Conservation (phyloP, 2,113 vertebrate genomes). For the Cichladusa arquata region DNA sequence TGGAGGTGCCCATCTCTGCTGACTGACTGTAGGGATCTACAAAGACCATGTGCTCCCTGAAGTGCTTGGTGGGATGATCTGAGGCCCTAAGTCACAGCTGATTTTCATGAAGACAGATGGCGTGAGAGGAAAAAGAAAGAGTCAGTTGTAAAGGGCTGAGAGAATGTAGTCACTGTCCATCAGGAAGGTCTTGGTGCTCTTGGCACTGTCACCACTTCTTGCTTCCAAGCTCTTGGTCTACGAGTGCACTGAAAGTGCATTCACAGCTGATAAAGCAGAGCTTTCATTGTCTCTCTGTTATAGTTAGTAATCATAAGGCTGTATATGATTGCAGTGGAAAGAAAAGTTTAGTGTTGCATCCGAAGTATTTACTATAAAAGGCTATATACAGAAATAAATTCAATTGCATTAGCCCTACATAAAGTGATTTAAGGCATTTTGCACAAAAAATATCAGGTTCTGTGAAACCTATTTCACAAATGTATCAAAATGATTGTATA, state of each 20-base stretch:
- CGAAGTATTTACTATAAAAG: conserved; percentile 29
- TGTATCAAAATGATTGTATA: neutral
- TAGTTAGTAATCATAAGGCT: conserved; percentile 13
- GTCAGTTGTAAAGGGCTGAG: neutral
- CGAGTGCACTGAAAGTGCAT: neutral
- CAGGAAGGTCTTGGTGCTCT: neutral
- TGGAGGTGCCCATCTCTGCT: neutral
- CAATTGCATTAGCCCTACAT: conserved; percentile 29
- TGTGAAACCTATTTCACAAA: neutral
- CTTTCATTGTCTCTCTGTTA: neutral
- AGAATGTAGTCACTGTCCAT: neutral
- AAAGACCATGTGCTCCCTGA: neutral
- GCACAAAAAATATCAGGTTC: conserved; percentile 3
- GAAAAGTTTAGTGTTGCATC: conserved; percentile 30
- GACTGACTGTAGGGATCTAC: neutral
- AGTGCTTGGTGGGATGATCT: neutral
- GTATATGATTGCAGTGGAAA: neutral
- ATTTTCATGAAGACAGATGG: neutral
- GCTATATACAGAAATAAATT: conserved; percentile 32
- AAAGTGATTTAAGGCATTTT: conserved; percentile 60
- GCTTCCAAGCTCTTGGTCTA: neutral
- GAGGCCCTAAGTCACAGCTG: neutral
- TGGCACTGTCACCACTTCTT: neutral
- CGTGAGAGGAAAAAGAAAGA: neutral
- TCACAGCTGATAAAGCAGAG: neutral